Evolutionary conservation across 2,888 invertebrate genomes (phyloP).

Genomic region (Folsomia candida): DNA sequence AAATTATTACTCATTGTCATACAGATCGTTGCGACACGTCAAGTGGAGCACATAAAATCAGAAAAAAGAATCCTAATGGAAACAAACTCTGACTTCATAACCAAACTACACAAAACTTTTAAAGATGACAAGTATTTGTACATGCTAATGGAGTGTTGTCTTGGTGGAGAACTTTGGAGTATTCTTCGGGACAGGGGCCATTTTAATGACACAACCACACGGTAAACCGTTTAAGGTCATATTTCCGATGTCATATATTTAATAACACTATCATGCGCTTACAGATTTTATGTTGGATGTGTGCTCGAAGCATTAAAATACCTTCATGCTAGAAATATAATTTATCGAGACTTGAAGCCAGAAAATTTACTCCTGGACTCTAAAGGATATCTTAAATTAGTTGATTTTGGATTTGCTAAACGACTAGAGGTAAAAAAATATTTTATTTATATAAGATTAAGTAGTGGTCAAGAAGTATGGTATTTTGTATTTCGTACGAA

Average conservation of each 20-base stretch:
- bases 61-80: slow-evolving; percentile 96
- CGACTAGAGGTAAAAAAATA: slow-evolving; percentile 60
- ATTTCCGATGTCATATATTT: background rate
- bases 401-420: slow-evolving; percentile 93
- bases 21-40: slow-evolving; percentile 92
- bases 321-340: slow-evolving; percentile 73
- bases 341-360: slow-evolving; percentile 81
- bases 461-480: no score
- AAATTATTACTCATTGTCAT: slow-evolving; percentile 11
- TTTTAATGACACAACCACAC: slow-evolving; percentile 87
- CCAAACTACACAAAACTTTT: slow-evolving; percentile 92
- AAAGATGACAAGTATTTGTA: slow-evolving; percentile 86
- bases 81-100: slow-evolving; percentile 74
- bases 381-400: slow-evolving; percentile 82
- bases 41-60: slow-evolving; percentile 98
- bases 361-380: slow-evolving; percentile 84
- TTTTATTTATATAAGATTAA: slow-evolving; percentile 48
- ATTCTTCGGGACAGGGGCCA: slow-evolving; percentile 87
- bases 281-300: slow-evolving; percentile 85
- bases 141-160: slow-evolving; percentile 97
- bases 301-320: slow-evolving; percentile 98
- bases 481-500: no score
- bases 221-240: background rate
- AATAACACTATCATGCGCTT: background rate
- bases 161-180: slow-evolving; percentile 98